Conservation (phyloP, 2,797 vertebrate species). For the Odontamblyopus lacepedii region DNA sequence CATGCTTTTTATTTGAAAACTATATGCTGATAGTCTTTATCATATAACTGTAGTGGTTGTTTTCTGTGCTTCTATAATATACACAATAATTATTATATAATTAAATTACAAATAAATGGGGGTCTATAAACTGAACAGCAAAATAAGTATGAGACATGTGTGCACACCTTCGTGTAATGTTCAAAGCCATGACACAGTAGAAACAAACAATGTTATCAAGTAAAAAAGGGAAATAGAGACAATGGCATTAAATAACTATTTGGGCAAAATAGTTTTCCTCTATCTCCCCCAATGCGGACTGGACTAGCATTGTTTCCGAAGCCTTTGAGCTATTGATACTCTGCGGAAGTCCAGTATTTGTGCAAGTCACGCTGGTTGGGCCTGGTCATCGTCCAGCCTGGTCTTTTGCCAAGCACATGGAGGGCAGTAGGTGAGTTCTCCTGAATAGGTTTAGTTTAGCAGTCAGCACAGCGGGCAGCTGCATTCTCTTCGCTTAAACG, state of each 20-base stretch:
- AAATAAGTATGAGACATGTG: background rate
- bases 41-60: background rate
- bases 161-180: conserved; percentile 14
- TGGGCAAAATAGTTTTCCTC: conserved; percentile 56
- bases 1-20: background rate
- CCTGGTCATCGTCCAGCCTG: conserved; percentile 56
- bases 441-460: conserved; percentile 6
- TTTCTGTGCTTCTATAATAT: background rate
- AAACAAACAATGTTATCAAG: conserved; percentile 63
- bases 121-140: background rate
- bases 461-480: conserved; percentile 23
- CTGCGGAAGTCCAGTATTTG: conserved; percentile 44
- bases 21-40: background rate
- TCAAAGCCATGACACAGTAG: conserved; percentile 18
- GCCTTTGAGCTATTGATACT: conserved; percentile 69
- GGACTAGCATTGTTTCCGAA: conserved; percentile 50
- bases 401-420: conserved; percentile 59
- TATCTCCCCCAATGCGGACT: conserved; percentile 36
- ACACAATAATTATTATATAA: background rate
- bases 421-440: conserved; percentile 53
- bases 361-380: conserved; percentile 66
- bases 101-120: background rate
- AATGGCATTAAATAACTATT: conserved; percentile 67
- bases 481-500: background rate
- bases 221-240: conserved; percentile 60